These are phyloP conservation scores for Hirudinaria manillensis DNA, from an alignment of 2,888 invertebrate genomes.

Conservation along the genomic window DNA sequence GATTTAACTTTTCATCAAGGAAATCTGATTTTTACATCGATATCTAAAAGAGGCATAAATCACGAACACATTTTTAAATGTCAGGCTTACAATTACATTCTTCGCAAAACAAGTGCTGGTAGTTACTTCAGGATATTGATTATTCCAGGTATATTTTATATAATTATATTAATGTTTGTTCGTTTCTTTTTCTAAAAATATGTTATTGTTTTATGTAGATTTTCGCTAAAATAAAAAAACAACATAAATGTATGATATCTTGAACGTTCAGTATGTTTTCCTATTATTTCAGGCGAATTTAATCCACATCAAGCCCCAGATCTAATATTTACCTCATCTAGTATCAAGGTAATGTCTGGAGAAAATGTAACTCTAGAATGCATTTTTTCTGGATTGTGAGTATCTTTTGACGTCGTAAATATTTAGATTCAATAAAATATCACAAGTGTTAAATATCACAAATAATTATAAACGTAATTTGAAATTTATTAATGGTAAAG, in stretches of 20 bases:
- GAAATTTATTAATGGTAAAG: no score
- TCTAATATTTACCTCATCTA: background rate
- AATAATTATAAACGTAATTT: no score
- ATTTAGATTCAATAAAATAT: no score
- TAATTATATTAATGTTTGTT: background rate
- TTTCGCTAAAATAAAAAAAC: background rate
- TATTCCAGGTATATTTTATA: constrained; percentile 12
- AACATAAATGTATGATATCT: background rate
- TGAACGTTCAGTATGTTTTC: no score
- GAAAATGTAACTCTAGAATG: constrained; percentile 9
- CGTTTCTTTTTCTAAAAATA: background rate
- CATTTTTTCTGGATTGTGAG: constrained; percentile 8
- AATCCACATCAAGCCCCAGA: background rate
- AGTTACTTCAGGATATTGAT: constrained; percentile 24
- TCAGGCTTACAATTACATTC: constrained; percentile 32
- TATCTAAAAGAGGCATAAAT: constrained; percentile 19
- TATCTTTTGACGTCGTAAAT: background rate
- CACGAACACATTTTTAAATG: constrained; percentile 22
- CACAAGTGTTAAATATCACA: no score
- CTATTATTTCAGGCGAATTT: background rate
- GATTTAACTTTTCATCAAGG: constrained; percentile 13
- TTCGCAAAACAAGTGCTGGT: constrained; percentile 26
- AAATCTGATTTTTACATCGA: constrained; percentile 22
- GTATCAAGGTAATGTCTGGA: background rate
- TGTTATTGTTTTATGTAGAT: background rate